Base-by-base conservation (phyloP, 2,113 vertebrate genomes). In the Hassar affinis region DNA sequence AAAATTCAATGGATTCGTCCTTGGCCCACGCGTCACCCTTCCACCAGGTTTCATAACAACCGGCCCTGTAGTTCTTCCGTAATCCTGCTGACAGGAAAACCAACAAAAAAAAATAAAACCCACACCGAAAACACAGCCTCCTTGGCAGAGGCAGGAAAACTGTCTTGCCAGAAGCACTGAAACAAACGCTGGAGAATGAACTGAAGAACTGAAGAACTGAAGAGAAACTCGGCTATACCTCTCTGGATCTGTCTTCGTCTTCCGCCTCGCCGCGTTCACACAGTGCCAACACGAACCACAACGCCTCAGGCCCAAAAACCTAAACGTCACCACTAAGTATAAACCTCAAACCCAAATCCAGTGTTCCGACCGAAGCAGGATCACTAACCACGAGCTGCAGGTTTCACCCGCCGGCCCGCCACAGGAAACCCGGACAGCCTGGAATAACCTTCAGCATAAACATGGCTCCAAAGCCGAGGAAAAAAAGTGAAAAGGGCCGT, bases 281-380 rank as follows among this genome's bases (percentile, higher is more conserved):
- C 54, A 2, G 69, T 82, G 88, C 89, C 90, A 91, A 89, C 89
- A 62, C 81, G 84, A 88, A 91, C 87, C 79, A 83, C 35, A 81
- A 59, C 14, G 35, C 64, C 77, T 77, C 57, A 64, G 15, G 69
- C 62, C 71, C 62, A 80, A 54, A 33, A 90, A 90, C 85, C 52
- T 27, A 83, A 72, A 54, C 72, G 87, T 80, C 38, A 74, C 86
- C 59, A 59, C 88, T 61, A 80, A 86, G 71, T 72, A 64, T 84
- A 85, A 85, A 59, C 88, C 82, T 82, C 52, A 82, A 89, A 91
- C 86, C 84, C 84, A 72, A 69, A 45, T 57, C 79, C 74, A 86
- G 78, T 84, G 77, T 83, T 80, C 85, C 82, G 30, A 79, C 91
- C 87, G 72, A 85, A 78, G 61, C 86, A 87, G 85, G 85, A 80